Evolutionary conservation across 2,113 vertebrate genomes (phyloP).

Genomic region (Todiramphus saurophagus): DNA sequence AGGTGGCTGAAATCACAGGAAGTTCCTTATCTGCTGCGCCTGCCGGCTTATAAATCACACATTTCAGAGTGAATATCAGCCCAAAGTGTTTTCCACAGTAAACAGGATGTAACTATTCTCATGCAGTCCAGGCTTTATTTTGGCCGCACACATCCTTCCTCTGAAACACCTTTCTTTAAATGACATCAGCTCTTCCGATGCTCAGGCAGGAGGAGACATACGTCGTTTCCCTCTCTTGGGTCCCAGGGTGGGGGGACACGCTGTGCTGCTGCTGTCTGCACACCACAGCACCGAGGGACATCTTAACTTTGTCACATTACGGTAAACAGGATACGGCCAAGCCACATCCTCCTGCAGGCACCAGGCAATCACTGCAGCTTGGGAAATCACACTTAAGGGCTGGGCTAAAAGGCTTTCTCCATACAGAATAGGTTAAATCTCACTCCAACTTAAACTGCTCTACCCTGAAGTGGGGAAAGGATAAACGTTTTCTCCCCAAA

Average conservation of each 20-base stretch:
- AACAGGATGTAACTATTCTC: constrained; percentile 54
- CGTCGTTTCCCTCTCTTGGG: neutral
- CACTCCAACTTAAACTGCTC: neutral
- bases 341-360: constrained; percentile 24
- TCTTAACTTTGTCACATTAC: neutral
- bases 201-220: neutral
- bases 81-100: constrained; percentile 5
- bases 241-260: neutral
- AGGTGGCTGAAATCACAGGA: neutral
- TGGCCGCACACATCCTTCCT: constrained; percentile 39
- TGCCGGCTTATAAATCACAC: neutral
- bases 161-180: constrained; percentile 41
- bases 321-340: constrained; percentile 43
- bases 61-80: neutral
- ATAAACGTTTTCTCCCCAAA: neutral
- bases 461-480: neutral
- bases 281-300: neutral
- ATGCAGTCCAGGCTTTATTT: neutral
- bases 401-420: neutral
- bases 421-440: neutral
- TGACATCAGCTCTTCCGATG: neutral
- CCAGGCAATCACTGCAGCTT: neutral
- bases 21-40: constrained; percentile 11
- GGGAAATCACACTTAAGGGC: neutral
- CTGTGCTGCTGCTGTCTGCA: neutral